A percentile compares a stretch with the other conserved stretches of the same genome.
Evolutionary conservation across 2,888 invertebrate genomes (phyloP).

Genomic region (Pheosia gnoma): DNA sequence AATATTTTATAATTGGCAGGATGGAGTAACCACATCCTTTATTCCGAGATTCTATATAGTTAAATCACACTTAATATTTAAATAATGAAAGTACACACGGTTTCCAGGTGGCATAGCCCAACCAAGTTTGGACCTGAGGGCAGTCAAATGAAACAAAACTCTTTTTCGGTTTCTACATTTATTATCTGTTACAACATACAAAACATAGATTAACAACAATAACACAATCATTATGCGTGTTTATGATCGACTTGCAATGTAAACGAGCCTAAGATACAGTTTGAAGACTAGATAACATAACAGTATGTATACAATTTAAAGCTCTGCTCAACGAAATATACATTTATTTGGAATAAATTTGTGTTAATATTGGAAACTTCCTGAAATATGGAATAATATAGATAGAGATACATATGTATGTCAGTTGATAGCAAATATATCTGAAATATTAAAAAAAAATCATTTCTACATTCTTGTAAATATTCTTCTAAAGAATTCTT

Average conservation of each 20-base stretch:
- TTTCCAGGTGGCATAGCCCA: no score
- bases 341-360: neutral
- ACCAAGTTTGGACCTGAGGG: neutral
- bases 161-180: constrained; percentile 53
- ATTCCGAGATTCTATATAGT: no score
- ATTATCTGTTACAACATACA: constrained; percentile 65
- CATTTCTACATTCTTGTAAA: no score
- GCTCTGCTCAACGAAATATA: constrained; percentile 1
- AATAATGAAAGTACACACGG: no score
- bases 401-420: neutral
- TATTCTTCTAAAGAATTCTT: no score
- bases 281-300: constrained; percentile 25
- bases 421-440: neutral
- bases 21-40: no score
- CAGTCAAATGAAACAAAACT: constrained; percentile 23
- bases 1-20: no score
- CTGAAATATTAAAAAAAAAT: neutral
- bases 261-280: constrained; percentile 10
- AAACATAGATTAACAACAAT: constrained; percentile 66
- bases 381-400: neutral
- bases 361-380: no score
- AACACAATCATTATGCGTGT: constrained; percentile 28
- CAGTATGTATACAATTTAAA: constrained; percentile 12
- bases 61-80: no score
- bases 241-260: constrained; percentile 12